These are phyloP conservation scores for Amphiura filiformis DNA, from an alignment of 35 echinoderm and acorn worm genomes.

Conservation along the genomic window DNA sequence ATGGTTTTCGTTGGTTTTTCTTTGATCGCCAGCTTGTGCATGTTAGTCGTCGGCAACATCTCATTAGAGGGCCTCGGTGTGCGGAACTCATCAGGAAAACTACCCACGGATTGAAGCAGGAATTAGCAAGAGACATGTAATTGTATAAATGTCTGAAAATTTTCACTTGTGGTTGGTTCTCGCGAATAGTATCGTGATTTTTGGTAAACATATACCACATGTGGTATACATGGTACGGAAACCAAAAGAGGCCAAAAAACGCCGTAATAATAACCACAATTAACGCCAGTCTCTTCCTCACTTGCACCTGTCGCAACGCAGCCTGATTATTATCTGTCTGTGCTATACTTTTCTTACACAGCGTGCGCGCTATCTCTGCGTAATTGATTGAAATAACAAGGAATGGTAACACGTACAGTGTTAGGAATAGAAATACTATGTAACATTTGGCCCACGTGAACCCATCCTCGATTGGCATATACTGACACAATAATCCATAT, in stretches of 20 bases:
- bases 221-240: slow-evolving; percentile 66
- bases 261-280: slow-evolving; percentile 62
- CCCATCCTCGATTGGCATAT: not conserved
- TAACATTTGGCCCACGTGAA: not conserved
- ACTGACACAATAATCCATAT: not conserved
- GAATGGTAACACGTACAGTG: not conserved
- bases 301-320: slow-evolving; percentile 34
- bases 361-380: not conserved
- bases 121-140: slow-evolving; percentile 20
- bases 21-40: too few species aligned
- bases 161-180: not conserved
- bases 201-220: slow-evolving; percentile 28
- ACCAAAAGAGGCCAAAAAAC: slow-evolving; percentile 82
- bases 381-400: not conserved
- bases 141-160: not conserved
- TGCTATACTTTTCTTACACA: not conserved
- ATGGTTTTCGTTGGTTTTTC: too few species aligned
- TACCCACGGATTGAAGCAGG: slow-evolving; percentile 56
- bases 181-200: not conserved
- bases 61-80: slow-evolving; percentile 25
- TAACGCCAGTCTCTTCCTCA: slow-evolving; percentile 59
- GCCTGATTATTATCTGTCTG: not conserved
- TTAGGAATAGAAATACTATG: not conserved
- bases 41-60: not conserved
- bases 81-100: slow-evolving; percentile 75